Conservation (phyloP, 2,888 invertebrate genomes). For the Drosophila kuntzei region DNA sequence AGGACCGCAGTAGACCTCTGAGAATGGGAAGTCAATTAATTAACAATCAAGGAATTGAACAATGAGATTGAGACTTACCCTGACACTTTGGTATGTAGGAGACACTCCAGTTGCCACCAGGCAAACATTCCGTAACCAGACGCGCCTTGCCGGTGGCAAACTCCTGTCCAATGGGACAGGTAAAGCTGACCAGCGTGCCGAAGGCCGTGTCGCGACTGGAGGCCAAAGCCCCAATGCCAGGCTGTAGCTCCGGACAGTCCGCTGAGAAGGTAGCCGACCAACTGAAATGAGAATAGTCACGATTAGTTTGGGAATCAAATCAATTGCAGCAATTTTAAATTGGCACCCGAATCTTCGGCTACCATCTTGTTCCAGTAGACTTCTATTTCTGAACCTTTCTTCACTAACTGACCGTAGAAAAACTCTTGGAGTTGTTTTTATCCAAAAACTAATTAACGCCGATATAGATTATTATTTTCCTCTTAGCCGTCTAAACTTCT, state of each 20-base stretch:
- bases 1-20: constrained; percentile 97
- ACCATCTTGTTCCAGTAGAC: too few species aligned
- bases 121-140: constrained; percentile 93
- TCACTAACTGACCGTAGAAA: too few species aligned
- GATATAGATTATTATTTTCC: too few species aligned
- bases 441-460: too few species aligned
- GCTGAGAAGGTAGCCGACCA: constrained; percentile 97
- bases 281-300: constrained; percentile 86
- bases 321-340: too few species aligned
- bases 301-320: background rate
- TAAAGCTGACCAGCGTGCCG: constrained; percentile 94
- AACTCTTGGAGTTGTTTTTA: too few species aligned
- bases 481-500: too few species aligned
- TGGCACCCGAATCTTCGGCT: too few species aligned
- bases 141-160: constrained; percentile 95
- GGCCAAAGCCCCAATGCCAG: constrained; percentile 95
- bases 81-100: constrained; percentile 97
- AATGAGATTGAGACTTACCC: constrained; percentile 86
- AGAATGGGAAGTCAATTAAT: constrained; percentile 7
- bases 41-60: too few species aligned
- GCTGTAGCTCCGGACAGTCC: constrained; percentile 94
- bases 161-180: constrained; percentile 97
- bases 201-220: constrained; percentile 96
- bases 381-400: too few species aligned
- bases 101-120: constrained; percentile 96